A percentile compares a stretch with the other conserved stretches of the same genome.
phyloP scores from a whole-genome alignment of 1,140 invertebrate genomes.

The Melanaphis sacchari region DNA sequence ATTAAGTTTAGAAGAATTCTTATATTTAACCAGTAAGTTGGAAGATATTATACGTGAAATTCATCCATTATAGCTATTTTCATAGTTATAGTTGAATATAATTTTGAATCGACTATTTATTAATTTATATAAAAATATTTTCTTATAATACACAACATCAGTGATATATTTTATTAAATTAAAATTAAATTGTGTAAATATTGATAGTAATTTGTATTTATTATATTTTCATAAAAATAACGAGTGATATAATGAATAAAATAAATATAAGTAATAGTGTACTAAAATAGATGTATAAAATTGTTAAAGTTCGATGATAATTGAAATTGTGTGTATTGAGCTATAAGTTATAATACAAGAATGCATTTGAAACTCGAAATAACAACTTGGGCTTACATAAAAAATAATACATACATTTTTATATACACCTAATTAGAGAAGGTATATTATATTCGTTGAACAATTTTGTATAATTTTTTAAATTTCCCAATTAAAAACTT shows the following conservation, averaged over 20 bases:
- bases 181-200: background rate
- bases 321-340: background rate
- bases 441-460: background rate
- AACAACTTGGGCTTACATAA: background rate
- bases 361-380: background rate
- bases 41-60: background rate
- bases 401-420: background rate
- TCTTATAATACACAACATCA: background rate
- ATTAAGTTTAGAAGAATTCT: background rate
- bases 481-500: background rate
- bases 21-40: background rate
- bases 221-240: background rate
- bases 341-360: background rate
- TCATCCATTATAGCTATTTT: background rate
- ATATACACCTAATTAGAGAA: background rate
- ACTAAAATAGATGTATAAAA: background rate
- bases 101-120: background rate
- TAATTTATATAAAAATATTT: background rate
- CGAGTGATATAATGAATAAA: background rate
- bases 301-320: background rate
- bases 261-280: background rate
- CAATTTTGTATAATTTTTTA: background rate
- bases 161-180: background rate
- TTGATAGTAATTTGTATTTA: background rate
- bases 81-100: background rate